Conservation (phyloP, 2,888 invertebrate species). For the Drosophila atroscutellata region DNA sequence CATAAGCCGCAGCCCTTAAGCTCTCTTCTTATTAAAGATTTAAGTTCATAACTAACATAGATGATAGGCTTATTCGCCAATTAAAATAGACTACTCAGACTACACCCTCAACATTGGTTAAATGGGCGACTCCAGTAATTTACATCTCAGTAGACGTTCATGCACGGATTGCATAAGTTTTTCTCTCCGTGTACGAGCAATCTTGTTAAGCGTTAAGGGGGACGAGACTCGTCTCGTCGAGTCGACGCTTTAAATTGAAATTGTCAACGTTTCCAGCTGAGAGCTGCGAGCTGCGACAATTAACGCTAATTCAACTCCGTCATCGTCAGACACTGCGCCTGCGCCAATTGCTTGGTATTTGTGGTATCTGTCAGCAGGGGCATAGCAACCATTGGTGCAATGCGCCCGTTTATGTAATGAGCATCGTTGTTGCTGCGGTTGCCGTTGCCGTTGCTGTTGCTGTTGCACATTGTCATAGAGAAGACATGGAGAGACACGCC, state of each 20-base stretch:
- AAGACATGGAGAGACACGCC: background rate
- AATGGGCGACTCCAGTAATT: background rate
- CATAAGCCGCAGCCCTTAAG: no score
- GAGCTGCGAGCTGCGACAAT: constrained; percentile 57
- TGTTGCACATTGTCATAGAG: constrained; percentile 23
- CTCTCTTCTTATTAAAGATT: background rate
- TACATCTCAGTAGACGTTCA: background rate
- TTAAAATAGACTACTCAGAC: background rate
- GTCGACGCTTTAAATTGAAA: constrained; percentile 34
- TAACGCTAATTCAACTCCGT: constrained; percentile 64
- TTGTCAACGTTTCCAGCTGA: constrained; percentile 50
- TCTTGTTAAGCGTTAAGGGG: constrained; percentile 68
- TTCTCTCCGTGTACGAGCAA: constrained; percentile 31
- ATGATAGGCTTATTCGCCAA: background rate
- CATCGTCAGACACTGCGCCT: constrained; percentile 26
- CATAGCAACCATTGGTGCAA: constrained; percentile 52
- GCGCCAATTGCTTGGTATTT: constrained; percentile 28
- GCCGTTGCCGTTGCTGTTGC: constrained; percentile 1
- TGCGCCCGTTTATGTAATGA: constrained; percentile 70
- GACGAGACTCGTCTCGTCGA: constrained; percentile 3
- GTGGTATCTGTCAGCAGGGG: background rate
- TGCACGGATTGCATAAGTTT: background rate
- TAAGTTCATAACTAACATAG: background rate
- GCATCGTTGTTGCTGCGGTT: constrained; percentile 26
- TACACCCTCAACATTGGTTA: background rate